These are phyloP conservation scores for Gallinago solitaria DNA, from an alignment of 2,797 vertebrate genomes.

Conservation along the genomic window DNA sequence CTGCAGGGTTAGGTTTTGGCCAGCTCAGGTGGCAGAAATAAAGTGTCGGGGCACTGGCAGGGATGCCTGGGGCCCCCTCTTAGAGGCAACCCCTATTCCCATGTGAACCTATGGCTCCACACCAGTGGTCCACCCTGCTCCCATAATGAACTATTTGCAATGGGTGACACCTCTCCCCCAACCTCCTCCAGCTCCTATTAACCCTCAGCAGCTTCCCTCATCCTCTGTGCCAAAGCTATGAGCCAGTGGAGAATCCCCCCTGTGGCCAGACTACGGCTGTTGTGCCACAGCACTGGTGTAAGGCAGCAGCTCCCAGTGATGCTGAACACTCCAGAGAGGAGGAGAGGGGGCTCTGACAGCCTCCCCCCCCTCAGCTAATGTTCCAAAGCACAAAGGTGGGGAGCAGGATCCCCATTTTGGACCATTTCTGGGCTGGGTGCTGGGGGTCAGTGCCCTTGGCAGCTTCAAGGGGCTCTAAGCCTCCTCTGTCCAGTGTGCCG, in stretches of 20 bases:
- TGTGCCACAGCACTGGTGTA: neutral
- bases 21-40: neutral
- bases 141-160: neutral
- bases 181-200: rapidly evolving
- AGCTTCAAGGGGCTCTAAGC: neutral
- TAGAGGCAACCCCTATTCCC: neutral
- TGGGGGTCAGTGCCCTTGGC: rapidly evolving
- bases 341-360: neutral
- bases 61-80: neutral
- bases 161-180: neutral
- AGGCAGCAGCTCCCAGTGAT: neutral
- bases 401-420: neutral
- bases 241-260: neutral
- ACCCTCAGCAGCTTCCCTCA: neutral
- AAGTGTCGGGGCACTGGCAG: neutral
- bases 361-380: rapidly evolving
- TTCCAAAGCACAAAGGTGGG: neutral
- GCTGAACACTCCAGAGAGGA: neutral
- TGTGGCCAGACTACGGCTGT: neutral
- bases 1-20: neutral
- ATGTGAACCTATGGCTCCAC: rapidly evolving
- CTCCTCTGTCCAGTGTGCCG: neutral
- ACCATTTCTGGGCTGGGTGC: neutral
- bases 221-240: neutral
- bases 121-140: neutral